Conservation (phyloP, 2,113 vertebrate genomes). For the Lepus timidus region DNA sequence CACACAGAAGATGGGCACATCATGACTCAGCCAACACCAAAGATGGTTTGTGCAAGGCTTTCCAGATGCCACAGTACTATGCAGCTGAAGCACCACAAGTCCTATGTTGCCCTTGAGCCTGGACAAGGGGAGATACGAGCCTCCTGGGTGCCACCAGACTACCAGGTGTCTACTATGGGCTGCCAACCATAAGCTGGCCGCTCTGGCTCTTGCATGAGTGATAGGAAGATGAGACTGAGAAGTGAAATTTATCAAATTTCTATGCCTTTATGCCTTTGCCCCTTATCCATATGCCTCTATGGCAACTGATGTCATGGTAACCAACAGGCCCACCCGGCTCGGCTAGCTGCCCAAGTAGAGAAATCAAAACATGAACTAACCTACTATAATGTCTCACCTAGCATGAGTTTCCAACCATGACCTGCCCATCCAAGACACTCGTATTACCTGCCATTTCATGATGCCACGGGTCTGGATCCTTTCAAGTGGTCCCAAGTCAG, state of each 20-base stretch:
- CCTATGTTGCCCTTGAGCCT: neutral
- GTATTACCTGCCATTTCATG: neutral
- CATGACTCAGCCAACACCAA: neutral
- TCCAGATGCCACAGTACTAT: neutral
- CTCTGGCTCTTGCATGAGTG: neutral
- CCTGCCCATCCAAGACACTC: neutral
- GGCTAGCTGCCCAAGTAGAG: neutral
- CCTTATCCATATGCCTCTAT: no score
- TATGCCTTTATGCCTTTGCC: no score
- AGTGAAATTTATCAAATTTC: no score
- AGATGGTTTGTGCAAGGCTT: neutral
- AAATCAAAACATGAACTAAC: neutral
- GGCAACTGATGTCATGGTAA: no score
- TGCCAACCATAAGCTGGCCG: neutral
- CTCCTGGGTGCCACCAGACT: neutral
- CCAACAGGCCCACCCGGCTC: no score
- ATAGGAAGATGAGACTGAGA: no score
- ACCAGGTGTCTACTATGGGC: neutral
- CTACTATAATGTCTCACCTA: neutral
- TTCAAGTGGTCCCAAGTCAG: neutral
- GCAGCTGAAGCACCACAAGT: neutral
- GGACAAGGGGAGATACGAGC: neutral
- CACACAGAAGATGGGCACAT: neutral
- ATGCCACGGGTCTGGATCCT: neutral
- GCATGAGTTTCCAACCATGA: neutral